Conservation (phyloP, 2,797 vertebrate species). For the Parauchenoglanis ngamensis region DNA sequence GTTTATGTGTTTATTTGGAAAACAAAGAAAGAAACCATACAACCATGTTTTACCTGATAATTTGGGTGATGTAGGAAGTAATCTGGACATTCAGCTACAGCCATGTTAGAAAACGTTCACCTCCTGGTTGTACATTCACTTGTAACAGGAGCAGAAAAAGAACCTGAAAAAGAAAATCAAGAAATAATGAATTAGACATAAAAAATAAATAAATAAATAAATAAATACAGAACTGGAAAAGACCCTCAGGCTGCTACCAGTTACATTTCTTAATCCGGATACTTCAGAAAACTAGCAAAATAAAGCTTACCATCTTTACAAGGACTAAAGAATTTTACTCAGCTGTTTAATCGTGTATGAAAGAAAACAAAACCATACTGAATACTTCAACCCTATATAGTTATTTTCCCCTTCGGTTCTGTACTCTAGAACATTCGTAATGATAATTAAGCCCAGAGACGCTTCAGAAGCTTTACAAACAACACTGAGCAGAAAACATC, state of each 20-base stretch:
- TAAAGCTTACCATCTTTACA: not conserved
- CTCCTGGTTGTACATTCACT: constrained; percentile 67
- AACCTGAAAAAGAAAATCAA: not conserved
- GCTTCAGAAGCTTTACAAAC: not conserved
- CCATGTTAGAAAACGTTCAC: constrained; percentile 71
- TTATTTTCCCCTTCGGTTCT: not conserved
- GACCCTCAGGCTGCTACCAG: too few species aligned
- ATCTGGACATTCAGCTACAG: constrained; percentile 90
- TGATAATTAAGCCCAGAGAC: not conserved
- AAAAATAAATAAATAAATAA: not conserved
- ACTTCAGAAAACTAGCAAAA: not conserved
- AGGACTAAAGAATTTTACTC: not conserved
- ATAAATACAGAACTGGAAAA: not conserved
- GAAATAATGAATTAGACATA: not conserved
- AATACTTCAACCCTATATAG: too few species aligned
- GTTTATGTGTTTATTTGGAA: not conserved
- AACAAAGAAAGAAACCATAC: not conserved
- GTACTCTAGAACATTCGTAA: not conserved
- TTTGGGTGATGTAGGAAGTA: constrained; percentile 86
- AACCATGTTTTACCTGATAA: constrained; percentile 81
- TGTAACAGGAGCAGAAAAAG: constrained; percentile 53
- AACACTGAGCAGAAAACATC: not conserved
- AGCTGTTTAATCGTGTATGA: not conserved
- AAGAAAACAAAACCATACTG: not conserved
- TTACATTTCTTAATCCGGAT: too few species aligned